Percentiles rank a stretch among this genome's conserved stretches.
Conservation (phyloP, 1,140 invertebrate genomes). For the Megalonaias nervosa region DNA sequence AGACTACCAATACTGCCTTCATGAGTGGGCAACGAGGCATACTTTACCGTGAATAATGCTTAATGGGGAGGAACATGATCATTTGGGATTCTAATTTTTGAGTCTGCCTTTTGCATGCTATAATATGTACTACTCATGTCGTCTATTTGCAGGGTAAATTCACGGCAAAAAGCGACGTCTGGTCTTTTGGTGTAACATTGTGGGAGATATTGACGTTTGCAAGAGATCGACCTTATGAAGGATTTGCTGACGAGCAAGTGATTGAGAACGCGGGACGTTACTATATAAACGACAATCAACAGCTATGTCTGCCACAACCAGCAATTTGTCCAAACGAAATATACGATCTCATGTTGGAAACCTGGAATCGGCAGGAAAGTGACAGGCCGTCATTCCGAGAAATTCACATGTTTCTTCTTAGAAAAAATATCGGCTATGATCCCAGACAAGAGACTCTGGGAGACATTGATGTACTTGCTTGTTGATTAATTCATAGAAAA, state of each 20-base stretch:
- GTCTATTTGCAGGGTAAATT: slow-evolving; percentile 77
- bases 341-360: slow-evolving; percentile 94
- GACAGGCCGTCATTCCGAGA: slow-evolving; percentile 87
- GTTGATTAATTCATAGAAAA: too few relatives aligned
- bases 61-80: too few relatives aligned
- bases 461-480: too few relatives aligned
- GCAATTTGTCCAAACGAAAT: slow-evolving; percentile 64
- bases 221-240: slow-evolving; percentile 85
- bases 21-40: too few relatives aligned
- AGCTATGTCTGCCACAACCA: slow-evolving; percentile 52
- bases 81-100: too few relatives aligned
- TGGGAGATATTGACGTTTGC: slow-evolving; percentile 93
- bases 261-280: slow-evolving; percentile 76
- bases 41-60: too few relatives aligned
- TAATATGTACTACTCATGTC: slow-evolving; percentile 6
- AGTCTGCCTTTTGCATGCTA: too few relatives aligned
- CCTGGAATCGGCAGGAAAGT: slow-evolving; percentile 88
- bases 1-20: too few relatives aligned
- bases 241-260: slow-evolving; percentile 83
- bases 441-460: slow-evolving; percentile 56
- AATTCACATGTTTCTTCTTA: slow-evolving; percentile 90
- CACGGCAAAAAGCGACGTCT: slow-evolving; percentile 88
- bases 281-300: slow-evolving; percentile 57
- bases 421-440: slow-evolving; percentile 84
- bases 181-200: slow-evolving; percentile 88